phyloP scores from a whole-genome alignment of 92 coral and sea anemone species.

The Epizoanthus fatuus region DNA sequence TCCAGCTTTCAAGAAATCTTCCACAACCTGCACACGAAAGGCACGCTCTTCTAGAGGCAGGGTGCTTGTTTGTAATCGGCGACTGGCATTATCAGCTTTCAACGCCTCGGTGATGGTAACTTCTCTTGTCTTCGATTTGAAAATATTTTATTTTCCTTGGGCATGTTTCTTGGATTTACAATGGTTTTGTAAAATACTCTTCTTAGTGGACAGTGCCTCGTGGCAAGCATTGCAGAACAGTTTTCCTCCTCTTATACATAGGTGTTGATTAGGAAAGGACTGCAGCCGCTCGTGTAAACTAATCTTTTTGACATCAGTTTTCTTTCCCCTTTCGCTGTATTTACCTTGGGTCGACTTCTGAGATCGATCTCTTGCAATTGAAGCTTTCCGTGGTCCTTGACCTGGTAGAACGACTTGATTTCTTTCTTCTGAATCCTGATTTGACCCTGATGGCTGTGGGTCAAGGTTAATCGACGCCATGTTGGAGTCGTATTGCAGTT shows the following conservation, averaged over 20 bases:
- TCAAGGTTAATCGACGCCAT: too few species aligned
- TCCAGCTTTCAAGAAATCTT: slow-evolving; percentile 68
- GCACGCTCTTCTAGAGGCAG: slow-evolving; percentile 62
- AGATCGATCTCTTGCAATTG: slow-evolving; percentile 45
- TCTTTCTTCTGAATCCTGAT: too few species aligned
- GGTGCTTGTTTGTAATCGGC: slow-evolving; percentile 62
- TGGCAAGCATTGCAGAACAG: slow-evolving; percentile 68
- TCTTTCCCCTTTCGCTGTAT: slow-evolving; percentile 17
- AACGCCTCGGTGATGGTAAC: slow-evolving; percentile 59
- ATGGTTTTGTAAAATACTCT: slow-evolving; percentile 58
- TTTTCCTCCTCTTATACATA: slow-evolving; percentile 53
- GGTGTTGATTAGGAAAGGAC: slow-evolving; percentile 53
- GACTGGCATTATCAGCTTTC: slow-evolving; percentile 50
- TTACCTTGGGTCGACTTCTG: slow-evolving; percentile 14
- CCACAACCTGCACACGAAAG: slow-evolving; percentile 70
- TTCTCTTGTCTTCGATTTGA: slow-evolving; percentile 53
- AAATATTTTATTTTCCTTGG: slow-evolving; percentile 54
- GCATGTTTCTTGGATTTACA: slow-evolving; percentile 57
- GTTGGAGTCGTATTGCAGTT: too few species aligned
- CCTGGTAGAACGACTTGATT: background rate
- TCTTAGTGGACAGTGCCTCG: slow-evolving; percentile 59
- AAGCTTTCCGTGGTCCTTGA: slow-evolving; percentile 38
- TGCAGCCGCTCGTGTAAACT: slow-evolving; percentile 52
- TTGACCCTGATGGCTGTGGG: too few species aligned
- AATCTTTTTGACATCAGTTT: slow-evolving; percentile 57